Base-by-base conservation (phyloP, 2,113 vertebrate genomes). In the Salvelinus alpinus region DNA sequence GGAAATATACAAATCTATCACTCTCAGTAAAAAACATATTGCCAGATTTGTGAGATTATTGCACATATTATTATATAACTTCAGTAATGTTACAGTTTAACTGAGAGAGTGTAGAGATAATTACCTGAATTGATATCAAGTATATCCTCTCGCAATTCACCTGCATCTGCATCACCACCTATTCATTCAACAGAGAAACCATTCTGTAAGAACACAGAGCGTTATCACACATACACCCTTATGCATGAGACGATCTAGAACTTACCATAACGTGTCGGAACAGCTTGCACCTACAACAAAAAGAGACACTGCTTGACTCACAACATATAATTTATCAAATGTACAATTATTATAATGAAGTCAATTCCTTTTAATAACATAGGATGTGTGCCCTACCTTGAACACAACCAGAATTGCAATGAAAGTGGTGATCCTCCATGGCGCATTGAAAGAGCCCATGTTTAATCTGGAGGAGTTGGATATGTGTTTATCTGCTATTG, bases 61-160 rank as follows among this genome's bases (percentile, higher is more conserved):
- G 59, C 59, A 62, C 18, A 62, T 24, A 62, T 24, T 13, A 22
- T 62, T 13, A 8, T 22, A 57, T 57, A 14, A 57, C 20, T 62
- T 22, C 18, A 11, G n/a, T n/a, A 62, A 62, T 62, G 59, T 62
- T 22, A n/a, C 59, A 22, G 59, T 22, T 62, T 62, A 20, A 57
- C n/a, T 48, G 20, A 27, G 5, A 73, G n/a, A 73, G n/a, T 71
- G 65, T 64, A 31, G 2, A 70, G 70, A 27, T 29, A 71, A 11
- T 83, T 73, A 93, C 92, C 89, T 82, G 78, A 86, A 57, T 94
- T 94, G 70, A 94, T 91, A 1, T 93, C 91, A 51, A 57, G 88
- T 73, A 94, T 92, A 79, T 94, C 92, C 0, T 89, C 88, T 38
- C 87, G 84, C 31, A 91, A 72, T 72, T 93, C 92, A 12, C 91